These are phyloP conservation scores for Capromys pilorides DNA, from an alignment of 2,797 vertebrate species.

Conservation along the genomic window DNA sequence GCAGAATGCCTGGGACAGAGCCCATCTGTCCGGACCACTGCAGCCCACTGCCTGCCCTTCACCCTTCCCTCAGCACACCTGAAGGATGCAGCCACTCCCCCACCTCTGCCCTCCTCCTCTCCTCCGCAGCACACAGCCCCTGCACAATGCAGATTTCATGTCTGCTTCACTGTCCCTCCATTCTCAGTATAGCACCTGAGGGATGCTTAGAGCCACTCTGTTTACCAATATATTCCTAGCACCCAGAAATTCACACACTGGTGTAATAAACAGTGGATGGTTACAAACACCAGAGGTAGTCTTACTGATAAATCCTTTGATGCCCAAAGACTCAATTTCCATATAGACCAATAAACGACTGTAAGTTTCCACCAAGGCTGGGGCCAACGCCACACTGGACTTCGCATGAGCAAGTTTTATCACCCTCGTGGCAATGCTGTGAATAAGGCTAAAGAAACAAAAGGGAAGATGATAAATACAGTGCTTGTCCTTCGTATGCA, in stretches of 20 bases:
- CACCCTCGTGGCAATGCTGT: constrained; percentile 98
- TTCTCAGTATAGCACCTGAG: background rate
- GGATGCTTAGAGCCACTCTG: too few relatives aligned
- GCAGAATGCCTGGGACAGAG: background rate
- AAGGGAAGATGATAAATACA: constrained; percentile 58
- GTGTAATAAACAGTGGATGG: constrained; percentile 5
- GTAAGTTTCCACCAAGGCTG: constrained; percentile 98
- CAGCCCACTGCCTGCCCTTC: background rate
- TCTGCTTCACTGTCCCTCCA: background rate
- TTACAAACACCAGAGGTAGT: constrained; percentile 20
- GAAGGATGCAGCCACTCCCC: background rate
- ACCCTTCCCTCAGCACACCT: background rate
- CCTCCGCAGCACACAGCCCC: background rate
- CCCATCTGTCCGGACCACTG: background rate
- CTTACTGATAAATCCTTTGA: constrained; percentile 99
- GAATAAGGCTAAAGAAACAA: constrained; percentile 91
- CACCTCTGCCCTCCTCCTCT: background rate
- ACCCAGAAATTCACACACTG: background rate
- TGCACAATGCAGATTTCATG: background rate
- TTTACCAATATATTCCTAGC: background rate
- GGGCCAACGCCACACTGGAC: constrained; percentile 95
- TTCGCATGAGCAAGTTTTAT: constrained; percentile 99
- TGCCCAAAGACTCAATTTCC: constrained; percentile 99
- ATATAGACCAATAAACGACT: constrained; percentile 98
- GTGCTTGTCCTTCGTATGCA: background rate